phyloP scores from a whole-genome alignment of 2,888 invertebrate genomes.

The Tridacna crocea region DNA sequence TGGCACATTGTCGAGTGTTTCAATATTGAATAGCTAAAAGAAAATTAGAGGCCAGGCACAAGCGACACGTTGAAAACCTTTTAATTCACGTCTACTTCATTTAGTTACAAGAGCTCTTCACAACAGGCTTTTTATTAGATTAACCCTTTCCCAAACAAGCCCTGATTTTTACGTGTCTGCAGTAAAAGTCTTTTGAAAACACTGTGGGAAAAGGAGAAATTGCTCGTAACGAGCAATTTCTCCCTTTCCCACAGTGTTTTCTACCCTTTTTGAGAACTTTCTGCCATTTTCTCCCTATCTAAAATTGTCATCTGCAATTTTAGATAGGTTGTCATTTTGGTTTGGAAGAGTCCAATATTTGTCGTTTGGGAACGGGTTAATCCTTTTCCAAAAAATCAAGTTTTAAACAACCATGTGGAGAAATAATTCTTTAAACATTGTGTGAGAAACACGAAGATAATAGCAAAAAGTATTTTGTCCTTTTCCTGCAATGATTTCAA shows the following conservation, averaged over 20 bases:
- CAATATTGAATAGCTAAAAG: conserved; percentile 46
- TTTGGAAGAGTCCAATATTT: too few species aligned
- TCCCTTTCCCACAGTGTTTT: not conserved
- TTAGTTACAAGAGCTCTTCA: not conserved
- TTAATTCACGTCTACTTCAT: not conserved
- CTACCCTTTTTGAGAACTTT: too few species aligned
- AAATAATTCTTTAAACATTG: too few species aligned
- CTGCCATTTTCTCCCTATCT: too few species aligned
- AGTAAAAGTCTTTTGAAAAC: not conserved
- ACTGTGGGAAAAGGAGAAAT: not conserved
- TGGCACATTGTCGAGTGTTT: conserved; percentile 34
- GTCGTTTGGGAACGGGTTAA: too few species aligned
- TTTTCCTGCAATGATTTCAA: too few species aligned
- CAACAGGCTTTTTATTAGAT: conserved; percentile 13
- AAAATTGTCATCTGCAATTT: too few species aligned
- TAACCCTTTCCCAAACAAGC: not conserved
- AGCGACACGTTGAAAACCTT: conserved; percentile 6
- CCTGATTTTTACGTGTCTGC: not conserved
- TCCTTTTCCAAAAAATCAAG: too few species aligned
- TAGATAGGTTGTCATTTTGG: too few species aligned
- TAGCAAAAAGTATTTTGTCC: too few species aligned
- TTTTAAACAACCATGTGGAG: too few species aligned
- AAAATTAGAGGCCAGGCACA: conserved; percentile 30
- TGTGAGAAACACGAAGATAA: too few species aligned
- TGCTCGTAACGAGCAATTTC: not conserved